These are phyloP conservation scores for Sylvia atricapilla DNA, from an alignment of 2,113 vertebrate species.

Conservation along the genomic window DNA sequence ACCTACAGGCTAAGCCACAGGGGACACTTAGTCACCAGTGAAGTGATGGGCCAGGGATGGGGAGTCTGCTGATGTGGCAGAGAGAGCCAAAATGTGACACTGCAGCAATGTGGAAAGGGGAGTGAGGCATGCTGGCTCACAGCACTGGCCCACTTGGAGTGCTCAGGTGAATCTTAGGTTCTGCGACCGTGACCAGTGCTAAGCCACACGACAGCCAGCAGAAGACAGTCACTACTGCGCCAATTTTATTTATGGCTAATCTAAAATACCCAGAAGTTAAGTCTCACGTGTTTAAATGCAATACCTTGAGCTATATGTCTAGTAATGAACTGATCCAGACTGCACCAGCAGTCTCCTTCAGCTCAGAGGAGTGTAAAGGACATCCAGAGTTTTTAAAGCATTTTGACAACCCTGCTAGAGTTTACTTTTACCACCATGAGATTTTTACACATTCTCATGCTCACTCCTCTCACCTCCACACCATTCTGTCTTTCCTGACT, in stretches of 20 bases:
- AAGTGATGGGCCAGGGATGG: neutral
- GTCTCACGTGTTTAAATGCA: neutral
- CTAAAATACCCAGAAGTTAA: neutral
- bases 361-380: neutral
- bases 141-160: neutral
- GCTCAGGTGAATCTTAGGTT: neutral
- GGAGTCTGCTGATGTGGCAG: neutral
- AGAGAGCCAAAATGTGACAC: neutral
- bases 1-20: neutral
- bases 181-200: rapidly evolving
- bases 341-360: neutral
- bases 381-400: neutral
- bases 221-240: neutral
- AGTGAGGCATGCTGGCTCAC: neutral
- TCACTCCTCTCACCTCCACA: neutral
- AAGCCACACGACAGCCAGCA: neutral
- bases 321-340: neutral
- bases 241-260: neutral
- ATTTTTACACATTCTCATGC: neutral
- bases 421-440: neutral
- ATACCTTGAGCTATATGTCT: neutral
- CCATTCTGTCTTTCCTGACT: neutral
- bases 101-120: neutral
- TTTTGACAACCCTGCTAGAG: neutral
- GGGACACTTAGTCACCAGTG: neutral